phyloP scores from a whole-genome alignment of 1,140 invertebrate genomes.

The Neodiprion pinetum region DNA sequence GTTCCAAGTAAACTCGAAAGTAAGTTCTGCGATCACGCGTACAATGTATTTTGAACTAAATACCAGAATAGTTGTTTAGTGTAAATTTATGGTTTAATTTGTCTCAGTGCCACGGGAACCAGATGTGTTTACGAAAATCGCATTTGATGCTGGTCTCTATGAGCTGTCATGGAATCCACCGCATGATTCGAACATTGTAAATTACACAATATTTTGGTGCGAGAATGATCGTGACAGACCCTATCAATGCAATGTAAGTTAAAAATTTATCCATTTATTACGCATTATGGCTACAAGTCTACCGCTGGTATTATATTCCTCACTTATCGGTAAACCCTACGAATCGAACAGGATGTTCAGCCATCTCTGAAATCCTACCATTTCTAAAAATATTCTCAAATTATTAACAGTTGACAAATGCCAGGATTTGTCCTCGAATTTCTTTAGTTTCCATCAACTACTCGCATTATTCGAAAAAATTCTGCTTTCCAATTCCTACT shows the following conservation, averaged over 20 bases:
- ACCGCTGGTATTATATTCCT: no score
- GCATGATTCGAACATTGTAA: conserved; percentile 49
- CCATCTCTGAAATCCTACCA: no score
- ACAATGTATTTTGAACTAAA: conserved; percentile 18
- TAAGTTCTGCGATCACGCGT: conserved; percentile 48
- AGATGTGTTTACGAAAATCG: conserved; percentile 71
- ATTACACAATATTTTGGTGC: conserved; percentile 82
- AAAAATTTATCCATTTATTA: no score
- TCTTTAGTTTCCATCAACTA: no score
- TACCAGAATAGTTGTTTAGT: neutral
- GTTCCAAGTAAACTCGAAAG: conserved; percentile 67
- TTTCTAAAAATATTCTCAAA: no score
- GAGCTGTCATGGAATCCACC: conserved; percentile 75
- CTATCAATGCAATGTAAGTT: conserved; percentile 66
- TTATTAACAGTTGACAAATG: no score
- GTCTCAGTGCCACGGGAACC: conserved; percentile 61
- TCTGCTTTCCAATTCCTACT: conserved; percentile 15
- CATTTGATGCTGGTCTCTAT: conserved; percentile 70
- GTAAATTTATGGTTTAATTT: conserved; percentile 31
- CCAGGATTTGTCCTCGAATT: no score
- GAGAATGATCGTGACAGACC: conserved; percentile 66
- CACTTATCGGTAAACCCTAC: no score
- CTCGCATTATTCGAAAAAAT: neutral
- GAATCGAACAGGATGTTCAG: no score
- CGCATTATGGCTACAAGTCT: no score